These are phyloP conservation scores for Plotosus lineatus DNA, from an alignment of 2,113 vertebrate species.

Conservation along the genomic window DNA sequence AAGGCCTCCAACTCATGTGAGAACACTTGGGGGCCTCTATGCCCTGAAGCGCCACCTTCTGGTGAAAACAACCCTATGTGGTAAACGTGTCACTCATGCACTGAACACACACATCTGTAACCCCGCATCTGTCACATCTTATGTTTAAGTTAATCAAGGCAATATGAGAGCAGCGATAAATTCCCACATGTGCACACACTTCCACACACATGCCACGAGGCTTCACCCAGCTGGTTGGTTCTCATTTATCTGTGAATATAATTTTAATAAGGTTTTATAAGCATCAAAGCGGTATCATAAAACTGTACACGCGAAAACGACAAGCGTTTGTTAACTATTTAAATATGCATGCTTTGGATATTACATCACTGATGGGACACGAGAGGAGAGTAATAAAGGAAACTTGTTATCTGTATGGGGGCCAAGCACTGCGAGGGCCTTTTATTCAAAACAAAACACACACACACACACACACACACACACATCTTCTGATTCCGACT, in stretches of 20 bases:
- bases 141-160: constrained; percentile 32
- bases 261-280: constrained; percentile 34
- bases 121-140: constrained; percentile 10
- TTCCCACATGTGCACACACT: constrained; percentile 21
- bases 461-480: constrained; percentile 5
- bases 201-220: not conserved
- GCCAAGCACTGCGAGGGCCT: not conserved
- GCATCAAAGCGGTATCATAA: constrained; percentile 15
- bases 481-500: not conserved
- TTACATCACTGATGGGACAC: constrained; percentile 41
- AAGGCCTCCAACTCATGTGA: too few species aligned
- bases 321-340: constrained; percentile 53
- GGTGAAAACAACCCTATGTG: not conserved
- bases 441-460: constrained; percentile 15
- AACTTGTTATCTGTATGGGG: constrained; percentile 52
- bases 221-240: not conserved
- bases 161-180: constrained; percentile 33
- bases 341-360: constrained; percentile 61
- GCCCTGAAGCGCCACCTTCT: not conserved
- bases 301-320: constrained; percentile 31
- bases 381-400: constrained; percentile 58
- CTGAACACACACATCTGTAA: constrained; percentile 14
- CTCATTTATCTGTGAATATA: constrained; percentile 28
- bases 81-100: not conserved
- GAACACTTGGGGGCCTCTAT: too few species aligned